phyloP scores from a whole-genome alignment of 1,140 invertebrate species.

The Andricus grossulariae region DNA sequence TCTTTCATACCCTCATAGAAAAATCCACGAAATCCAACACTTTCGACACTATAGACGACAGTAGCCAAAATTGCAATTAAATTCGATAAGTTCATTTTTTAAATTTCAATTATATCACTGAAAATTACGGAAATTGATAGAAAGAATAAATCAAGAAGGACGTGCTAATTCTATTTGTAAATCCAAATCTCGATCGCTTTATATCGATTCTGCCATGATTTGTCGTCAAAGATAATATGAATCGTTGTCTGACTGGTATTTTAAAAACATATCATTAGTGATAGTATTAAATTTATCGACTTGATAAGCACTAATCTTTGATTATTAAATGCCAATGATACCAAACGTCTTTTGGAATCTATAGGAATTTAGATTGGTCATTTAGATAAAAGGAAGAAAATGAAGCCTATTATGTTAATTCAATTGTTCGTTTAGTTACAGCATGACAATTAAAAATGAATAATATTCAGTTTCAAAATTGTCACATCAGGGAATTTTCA shows the following conservation, averaged over 20 bases:
- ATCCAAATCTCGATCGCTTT: background rate
- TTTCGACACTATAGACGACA: background rate
- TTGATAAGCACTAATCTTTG: background rate
- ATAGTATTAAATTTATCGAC: conserved; percentile 9
- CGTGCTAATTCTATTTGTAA: background rate
- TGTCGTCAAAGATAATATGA: background rate
- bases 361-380: background rate
- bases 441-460: too few species aligned
- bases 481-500: too few species aligned
- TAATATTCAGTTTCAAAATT: too few species aligned
- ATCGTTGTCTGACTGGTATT: background rate
- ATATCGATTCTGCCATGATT: conserved; percentile 2
- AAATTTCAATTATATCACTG: background rate
- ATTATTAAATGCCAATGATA: background rate
- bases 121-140: background rate
- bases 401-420: background rate
- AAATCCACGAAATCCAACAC: conserved; percentile 60
- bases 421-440: background rate
- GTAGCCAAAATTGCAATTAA: too few species aligned
- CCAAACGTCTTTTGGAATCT: background rate
- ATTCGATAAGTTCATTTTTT: background rate
- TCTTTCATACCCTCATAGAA: conserved; percentile 54
- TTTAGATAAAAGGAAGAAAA: background rate
- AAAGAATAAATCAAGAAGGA: background rate
- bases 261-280: background rate